phyloP scores from a whole-genome alignment of 2,888 invertebrate genomes.

The Cheilosia variabilis region DNA sequence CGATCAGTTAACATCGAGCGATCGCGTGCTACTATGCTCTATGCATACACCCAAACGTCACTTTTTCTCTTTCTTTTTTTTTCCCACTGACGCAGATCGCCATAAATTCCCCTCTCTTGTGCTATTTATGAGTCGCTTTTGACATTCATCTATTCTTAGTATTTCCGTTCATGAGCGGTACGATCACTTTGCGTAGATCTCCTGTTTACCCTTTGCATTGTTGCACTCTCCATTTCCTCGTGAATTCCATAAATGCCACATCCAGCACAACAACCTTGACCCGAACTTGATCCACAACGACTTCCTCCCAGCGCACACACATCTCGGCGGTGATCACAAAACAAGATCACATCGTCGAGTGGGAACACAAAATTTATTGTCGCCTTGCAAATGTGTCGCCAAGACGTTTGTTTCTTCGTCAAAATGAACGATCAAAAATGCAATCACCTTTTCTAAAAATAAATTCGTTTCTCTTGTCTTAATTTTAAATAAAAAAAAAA shows the following conservation, averaged over 20 bases:
- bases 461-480: constrained; percentile 5
- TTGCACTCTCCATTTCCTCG: not conserved
- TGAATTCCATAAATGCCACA: not conserved
- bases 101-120: not conserved
- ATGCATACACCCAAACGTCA: not conserved
- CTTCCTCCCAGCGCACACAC: constrained; percentile 19
- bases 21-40: too few relatives aligned
- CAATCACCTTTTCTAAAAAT: constrained; percentile 23
- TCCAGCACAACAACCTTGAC: constrained; percentile 33
- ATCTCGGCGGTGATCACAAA: not conserved
- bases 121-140: not conserved
- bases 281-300: constrained; percentile 40
- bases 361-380: constrained; percentile 6
- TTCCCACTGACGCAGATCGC: not conserved
- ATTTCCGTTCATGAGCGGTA: not conserved
- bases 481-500: constrained; percentile 16
- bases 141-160: not conserved
- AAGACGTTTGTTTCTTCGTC: constrained; percentile 28
- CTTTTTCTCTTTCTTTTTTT: not conserved
- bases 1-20: not conserved
- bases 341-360: constrained; percentile 24
- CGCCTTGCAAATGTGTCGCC: constrained; percentile 25
- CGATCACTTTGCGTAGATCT: too few relatives aligned
- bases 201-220: too few relatives aligned
- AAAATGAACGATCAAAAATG: not conserved